phyloP scores from a whole-genome alignment of 2,797 vertebrate species.

The Philypnodon macrostomus region DNA sequence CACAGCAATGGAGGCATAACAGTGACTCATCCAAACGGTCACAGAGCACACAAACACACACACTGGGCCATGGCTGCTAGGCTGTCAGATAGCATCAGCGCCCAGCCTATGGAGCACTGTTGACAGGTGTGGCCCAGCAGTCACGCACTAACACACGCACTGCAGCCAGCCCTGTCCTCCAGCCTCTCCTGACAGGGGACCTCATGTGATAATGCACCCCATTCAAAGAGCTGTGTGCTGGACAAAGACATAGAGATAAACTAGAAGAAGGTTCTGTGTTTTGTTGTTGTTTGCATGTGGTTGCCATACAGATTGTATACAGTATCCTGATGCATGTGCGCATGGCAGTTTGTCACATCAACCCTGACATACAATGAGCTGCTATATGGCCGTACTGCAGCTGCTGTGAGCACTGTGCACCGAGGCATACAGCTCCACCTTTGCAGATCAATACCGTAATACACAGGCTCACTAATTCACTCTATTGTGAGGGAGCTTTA shows the following conservation, averaged over 20 bases:
- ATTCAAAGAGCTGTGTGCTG: conserved; percentile 17
- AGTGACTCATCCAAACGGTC: conserved; percentile 74
- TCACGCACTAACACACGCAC: conserved; percentile 59
- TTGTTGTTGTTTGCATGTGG: conserved; percentile 9
- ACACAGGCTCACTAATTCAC: conserved; percentile 37
- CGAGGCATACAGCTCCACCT: conserved; percentile 28
- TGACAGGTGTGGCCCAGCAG: conserved; percentile 78
- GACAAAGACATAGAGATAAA: conserved; percentile 24
- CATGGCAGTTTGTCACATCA: conserved; percentile 15
- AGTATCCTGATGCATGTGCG: conserved; percentile 9
- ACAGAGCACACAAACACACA: conserved; percentile 48
- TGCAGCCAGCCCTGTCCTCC: conserved; percentile 53
- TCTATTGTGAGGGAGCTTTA: conserved; percentile 27
- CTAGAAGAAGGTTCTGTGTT: conserved; percentile 17
- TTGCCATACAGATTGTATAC: conserved; percentile 3
- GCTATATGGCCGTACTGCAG: conserved; percentile 17
- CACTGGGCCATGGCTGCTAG: conserved; percentile 48
- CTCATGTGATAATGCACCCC: conserved; percentile 56
- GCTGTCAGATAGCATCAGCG: conserved; percentile 72
- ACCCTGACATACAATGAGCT: conserved; percentile 15
- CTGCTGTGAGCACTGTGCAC: conserved; percentile 36
- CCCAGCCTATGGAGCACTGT: conserved; percentile 53
- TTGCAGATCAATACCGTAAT: conserved; percentile 56
- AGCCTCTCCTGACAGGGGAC: conserved; percentile 54
- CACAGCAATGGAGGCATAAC: conserved; percentile 63